These are phyloP conservation scores for Urocyon cinereoargenteus DNA, from an alignment of 2,797 vertebrate genomes.

Conservation along the genomic window DNA sequence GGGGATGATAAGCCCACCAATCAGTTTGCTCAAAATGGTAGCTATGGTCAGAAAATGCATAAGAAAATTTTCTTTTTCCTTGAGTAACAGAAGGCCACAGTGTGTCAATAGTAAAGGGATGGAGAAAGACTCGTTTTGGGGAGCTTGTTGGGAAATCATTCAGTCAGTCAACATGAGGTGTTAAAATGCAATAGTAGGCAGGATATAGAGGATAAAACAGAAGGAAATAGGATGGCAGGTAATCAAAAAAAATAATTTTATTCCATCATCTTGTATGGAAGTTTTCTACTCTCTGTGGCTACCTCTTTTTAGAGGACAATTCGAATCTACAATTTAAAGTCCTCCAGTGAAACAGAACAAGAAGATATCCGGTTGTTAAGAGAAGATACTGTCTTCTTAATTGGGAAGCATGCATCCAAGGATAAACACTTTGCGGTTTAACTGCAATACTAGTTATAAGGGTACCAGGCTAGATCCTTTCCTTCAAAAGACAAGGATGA, in stretches of 20 bases:
- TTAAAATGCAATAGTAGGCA: neutral
- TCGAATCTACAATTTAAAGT: neutral
- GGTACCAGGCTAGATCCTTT: neutral
- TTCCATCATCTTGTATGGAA: neutral
- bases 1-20: too few relatives aligned
- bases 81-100: neutral
- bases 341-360: neutral
- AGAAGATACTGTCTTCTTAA: neutral
- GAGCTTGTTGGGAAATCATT: neutral
- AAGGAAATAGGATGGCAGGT: neutral
- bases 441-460: neutral
- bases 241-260: neutral
- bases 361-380: neutral
- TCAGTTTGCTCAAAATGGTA: neutral
- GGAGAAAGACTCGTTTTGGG: neutral
- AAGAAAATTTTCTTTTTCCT: neutral
- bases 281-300: neutral
- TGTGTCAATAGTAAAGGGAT: neutral
- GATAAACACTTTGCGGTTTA: neutral
- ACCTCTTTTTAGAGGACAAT: neutral
- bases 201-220: neutral
- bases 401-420: neutral
- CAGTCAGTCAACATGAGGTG: neutral
- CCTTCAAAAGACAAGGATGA: neutral
- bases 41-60: neutral